Conservation (phyloP, 2,888 invertebrate species). For the Cryptocheilus praepositus region DNA sequence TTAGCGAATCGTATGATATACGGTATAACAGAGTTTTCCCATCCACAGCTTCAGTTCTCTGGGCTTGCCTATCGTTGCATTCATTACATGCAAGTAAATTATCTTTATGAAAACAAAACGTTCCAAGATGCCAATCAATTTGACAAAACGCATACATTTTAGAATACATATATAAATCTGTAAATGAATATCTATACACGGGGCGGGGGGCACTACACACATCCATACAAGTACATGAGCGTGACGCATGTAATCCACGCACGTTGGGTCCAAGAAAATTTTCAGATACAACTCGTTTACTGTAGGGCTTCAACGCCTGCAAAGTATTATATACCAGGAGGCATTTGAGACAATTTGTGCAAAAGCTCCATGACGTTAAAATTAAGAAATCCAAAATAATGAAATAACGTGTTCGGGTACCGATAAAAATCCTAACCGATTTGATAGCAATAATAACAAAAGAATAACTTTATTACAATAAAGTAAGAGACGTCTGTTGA, state of each 20-base stretch:
- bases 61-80: conserved; percentile 41
- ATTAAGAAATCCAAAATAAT: conserved; percentile 47
- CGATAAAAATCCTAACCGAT: conserved; percentile 45
- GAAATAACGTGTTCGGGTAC: conserved; percentile 58
- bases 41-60: conserved; percentile 65
- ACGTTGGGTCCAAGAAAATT: conserved; percentile 47
- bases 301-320: conserved; percentile 42
- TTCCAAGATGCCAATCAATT: conserved; percentile 66
- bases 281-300: conserved; percentile 27
- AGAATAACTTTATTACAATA: conserved; percentile 46
- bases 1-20: conserved; percentile 32
- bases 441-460: conserved; percentile 61
- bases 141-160: conserved; percentile 28
- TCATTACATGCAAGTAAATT: conserved; percentile 29
- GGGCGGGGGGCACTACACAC: neutral
- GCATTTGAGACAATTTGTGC: conserved; percentile 50
- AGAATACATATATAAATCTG: conserved; percentile 15
- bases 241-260: too few species aligned
- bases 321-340: conserved; percentile 33
- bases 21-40: conserved; percentile 48
- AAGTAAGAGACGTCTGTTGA: conserved; percentile 49
- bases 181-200: conserved; percentile 36
- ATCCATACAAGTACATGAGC: neutral
- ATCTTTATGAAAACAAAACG: conserved; percentile 31
- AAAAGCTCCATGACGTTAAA: conserved; percentile 63